phyloP scores from a whole-genome alignment of 2,113 vertebrate genomes.

The Lagopus muta region DNA sequence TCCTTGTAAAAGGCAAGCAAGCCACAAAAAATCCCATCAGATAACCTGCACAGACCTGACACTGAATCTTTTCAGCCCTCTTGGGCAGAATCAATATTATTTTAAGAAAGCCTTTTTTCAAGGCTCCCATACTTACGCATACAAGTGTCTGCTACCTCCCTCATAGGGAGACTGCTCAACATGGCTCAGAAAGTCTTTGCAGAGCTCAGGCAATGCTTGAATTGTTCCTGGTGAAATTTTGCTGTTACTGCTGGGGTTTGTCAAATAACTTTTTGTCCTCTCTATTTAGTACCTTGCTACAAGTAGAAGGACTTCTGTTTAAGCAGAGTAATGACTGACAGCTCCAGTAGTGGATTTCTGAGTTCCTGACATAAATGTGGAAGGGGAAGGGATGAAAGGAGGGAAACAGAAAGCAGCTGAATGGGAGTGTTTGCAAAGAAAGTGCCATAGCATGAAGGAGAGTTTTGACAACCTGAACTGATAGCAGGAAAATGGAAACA shows the following conservation, averaged over 20 bases:
- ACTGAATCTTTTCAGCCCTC: not conserved
- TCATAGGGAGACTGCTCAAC: not conserved
- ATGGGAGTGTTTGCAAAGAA: not conserved
- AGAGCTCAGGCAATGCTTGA: rapidly evolving
- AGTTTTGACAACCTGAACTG: conserved; percentile 43
- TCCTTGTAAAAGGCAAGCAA: not conserved
- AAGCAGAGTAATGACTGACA: not conserved
- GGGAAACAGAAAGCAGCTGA: not conserved
- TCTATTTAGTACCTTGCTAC: not conserved
- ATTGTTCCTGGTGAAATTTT: not conserved
- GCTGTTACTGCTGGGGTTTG: not conserved
- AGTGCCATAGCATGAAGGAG: not conserved
- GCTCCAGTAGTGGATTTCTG: not conserved
- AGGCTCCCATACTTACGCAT: not conserved
- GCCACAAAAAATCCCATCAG: not conserved
- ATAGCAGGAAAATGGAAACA: not conserved
- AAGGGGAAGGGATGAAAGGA: not conserved
- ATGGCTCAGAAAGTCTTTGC: not conserved
- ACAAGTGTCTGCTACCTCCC: not conserved
- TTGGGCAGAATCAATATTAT: not conserved
- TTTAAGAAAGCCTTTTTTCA: not conserved
- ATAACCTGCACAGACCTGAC: not conserved
- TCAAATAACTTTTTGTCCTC: not conserved
- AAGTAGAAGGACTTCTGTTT: not conserved
- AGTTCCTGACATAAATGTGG: not conserved